Evolutionary conservation across 2,888 invertebrate genomes (phyloP).

Genomic region (Cistogaster globosa): DNA sequence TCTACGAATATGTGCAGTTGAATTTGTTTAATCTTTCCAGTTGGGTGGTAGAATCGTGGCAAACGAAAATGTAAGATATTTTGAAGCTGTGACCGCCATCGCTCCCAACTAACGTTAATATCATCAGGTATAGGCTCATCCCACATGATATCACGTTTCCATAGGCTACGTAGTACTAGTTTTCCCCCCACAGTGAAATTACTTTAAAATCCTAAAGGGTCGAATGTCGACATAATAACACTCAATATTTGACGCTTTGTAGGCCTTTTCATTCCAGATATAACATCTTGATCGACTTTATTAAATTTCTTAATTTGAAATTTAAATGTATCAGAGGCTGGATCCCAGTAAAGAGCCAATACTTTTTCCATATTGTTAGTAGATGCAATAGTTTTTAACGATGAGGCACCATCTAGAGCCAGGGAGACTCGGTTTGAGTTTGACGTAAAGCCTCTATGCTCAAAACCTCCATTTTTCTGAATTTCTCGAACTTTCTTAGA

Average conservation of each 20-base stretch:
- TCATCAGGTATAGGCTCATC: not conserved
- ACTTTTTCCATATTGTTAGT: conserved; percentile 22
- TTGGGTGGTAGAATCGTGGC: not conserved
- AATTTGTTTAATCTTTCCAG: not conserved
- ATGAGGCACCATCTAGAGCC: conserved; percentile 38
- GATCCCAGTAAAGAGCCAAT: conserved; percentile 25
- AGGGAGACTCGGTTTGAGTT: conserved; percentile 43
- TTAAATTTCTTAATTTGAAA: conserved; percentile 64
- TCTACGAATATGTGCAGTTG: conserved; percentile 30
- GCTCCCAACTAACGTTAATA: not conserved
- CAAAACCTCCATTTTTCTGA: conserved; percentile 58
- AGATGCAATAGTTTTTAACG: conserved; percentile 2
- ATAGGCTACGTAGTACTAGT: not conserved
- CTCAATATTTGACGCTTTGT: conserved; percentile 73
- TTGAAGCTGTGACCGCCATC: not conserved
- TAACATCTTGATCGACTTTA: conserved; percentile 1
- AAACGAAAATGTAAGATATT: conserved; percentile 1
- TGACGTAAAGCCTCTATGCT: conserved; percentile 54
- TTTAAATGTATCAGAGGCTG: conserved; percentile 24
- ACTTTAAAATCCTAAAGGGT: conserved; percentile 73
- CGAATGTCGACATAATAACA: conserved; percentile 74
- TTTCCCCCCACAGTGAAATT: conserved; percentile 62
- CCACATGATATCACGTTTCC: conserved; percentile 28
- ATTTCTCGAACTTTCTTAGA: conserved; percentile 50
- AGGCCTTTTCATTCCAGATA: conserved; percentile 44